Evolutionary conservation across 2,888 invertebrate genomes (phyloP).

Genomic region (Aleiodes leptofemur): DNA sequence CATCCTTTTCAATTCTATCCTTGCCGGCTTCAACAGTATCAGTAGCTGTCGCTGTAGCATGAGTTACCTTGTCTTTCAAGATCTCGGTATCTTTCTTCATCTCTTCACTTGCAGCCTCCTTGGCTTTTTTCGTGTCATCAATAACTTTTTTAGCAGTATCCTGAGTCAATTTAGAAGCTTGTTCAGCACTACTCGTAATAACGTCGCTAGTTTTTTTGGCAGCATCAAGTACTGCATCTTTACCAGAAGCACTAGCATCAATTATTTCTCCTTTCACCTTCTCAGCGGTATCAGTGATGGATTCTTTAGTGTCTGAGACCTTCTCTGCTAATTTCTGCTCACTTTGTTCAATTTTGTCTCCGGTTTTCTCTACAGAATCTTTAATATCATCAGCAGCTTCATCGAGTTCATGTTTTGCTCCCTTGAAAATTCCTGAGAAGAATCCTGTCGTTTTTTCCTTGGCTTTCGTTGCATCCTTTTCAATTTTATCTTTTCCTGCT

Average conservation of each 20-base stretch:
- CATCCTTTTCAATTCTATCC: constrained; percentile 50
- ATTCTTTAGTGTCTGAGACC: background rate
- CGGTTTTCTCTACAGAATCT: constrained; percentile 57
- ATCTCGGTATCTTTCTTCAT: constrained; percentile 75
- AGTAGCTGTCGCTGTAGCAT: constrained; percentile 64
- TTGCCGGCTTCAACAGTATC: constrained; percentile 49
- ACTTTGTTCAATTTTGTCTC: constrained; percentile 54
- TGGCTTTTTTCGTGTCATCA: constrained; percentile 39
- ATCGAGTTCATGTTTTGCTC: constrained; percentile 59
- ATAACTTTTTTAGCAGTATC: constrained; percentile 50
- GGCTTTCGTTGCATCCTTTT: constrained; percentile 11
- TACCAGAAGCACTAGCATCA: constrained; percentile 76
- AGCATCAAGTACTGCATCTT: constrained; percentile 47
- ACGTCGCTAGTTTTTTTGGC: constrained; percentile 46
- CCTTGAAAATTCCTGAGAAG: constrained; percentile 61
- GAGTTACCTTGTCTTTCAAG: constrained; percentile 74
- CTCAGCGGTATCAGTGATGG: constrained; percentile 71
- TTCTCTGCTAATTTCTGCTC: constrained; percentile 46
- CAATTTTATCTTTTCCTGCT: constrained; percentile 48
- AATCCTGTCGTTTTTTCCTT: constrained; percentile 59
- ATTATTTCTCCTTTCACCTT: constrained; percentile 68
- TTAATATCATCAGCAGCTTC: constrained; percentile 56
- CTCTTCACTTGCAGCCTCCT: constrained; percentile 75
- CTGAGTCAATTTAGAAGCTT: constrained; percentile 42
- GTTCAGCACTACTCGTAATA: constrained; percentile 62